A percentile compares a stretch with the other conserved stretches of the same genome.
phyloP scores from a whole-genome alignment of 2,113 vertebrate genomes.

The Gorsachius goisagi region DNA sequence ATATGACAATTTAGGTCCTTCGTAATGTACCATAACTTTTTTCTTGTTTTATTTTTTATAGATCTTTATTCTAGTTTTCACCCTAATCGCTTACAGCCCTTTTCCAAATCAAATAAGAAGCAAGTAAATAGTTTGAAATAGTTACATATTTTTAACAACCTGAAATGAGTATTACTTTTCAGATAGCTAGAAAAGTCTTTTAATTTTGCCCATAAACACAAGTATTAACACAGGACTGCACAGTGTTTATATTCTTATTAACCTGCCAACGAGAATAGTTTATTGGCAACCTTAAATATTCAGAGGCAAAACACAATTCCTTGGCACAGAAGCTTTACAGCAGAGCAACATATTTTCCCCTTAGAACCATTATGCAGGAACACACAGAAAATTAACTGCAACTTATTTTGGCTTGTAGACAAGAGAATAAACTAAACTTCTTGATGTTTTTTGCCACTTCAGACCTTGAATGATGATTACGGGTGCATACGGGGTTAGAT shows the following conservation, averaged over 20 bases:
- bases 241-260: constrained; percentile 29
- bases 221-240: constrained; percentile 31
- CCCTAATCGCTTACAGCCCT: neutral
- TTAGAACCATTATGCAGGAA: constrained; percentile 35
- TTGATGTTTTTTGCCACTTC: constrained; percentile 14
- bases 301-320: constrained; percentile 73
- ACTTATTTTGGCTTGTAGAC: constrained; percentile 63
- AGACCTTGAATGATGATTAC: constrained; percentile 2
- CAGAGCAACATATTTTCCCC: constrained; percentile 46
- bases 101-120: neutral
- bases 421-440: constrained; percentile 26
- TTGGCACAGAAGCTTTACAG: constrained; percentile 72
- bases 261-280: constrained; percentile 71
- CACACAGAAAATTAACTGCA: constrained; percentile 44
- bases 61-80: neutral
- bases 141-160: constrained; percentile 8
- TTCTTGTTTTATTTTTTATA: neutral
- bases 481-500: neutral
- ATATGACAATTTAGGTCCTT: neutral
- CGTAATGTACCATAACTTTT: neutral
- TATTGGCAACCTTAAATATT: constrained; percentile 76
- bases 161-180: constrained; percentile 33
- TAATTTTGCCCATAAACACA: constrained; percentile 23
- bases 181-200: constrained; percentile 9
- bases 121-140: constrained; percentile 9